A percentile compares a stretch with the other conserved stretches of the same genome.
Evolutionary conservation across 2,888 invertebrate species (phyloP).

Genomic region (Diachrysia chrysitis): DNA sequence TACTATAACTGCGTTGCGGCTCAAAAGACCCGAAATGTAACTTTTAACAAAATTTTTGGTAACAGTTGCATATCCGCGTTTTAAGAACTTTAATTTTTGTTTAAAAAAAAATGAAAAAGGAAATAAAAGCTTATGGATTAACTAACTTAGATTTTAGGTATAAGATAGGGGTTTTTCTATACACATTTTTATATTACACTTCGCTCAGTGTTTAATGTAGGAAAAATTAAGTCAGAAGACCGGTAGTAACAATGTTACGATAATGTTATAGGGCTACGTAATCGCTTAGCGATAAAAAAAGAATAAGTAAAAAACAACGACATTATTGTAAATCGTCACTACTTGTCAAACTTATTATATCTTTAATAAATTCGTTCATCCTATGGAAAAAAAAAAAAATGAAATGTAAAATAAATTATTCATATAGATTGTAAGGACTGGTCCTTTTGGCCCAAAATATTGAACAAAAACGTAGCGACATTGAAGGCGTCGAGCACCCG

Average conservation of each 20-base stretch:
- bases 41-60: neutral
- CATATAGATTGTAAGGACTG: neutral
- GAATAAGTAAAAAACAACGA: too few species aligned
- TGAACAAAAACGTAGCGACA: constrained; percentile 28
- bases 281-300: too few species aligned
- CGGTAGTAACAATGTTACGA: too few species aligned
- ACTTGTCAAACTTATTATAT: too few species aligned
- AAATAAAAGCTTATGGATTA: neutral
- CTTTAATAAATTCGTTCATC: too few species aligned
- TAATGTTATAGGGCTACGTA: too few species aligned
- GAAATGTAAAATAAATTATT: neutral
- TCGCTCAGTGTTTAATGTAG: too few species aligned
- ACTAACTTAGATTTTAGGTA: too few species aligned
- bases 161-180: too few species aligned
- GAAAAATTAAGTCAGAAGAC: too few species aligned
- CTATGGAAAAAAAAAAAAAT: neutral
- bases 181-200: too few species aligned
- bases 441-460: constrained; percentile 15
- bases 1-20: constrained; percentile 14
- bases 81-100: neutral
- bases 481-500: constrained; percentile 34
- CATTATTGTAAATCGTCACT: too few species aligned
- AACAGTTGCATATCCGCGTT: constrained; percentile 1
- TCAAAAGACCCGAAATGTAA: constrained; percentile 31
- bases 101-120: neutral